Conservation (phyloP, 1,140 invertebrate species). For the Melanaphis sacchari region DNA sequence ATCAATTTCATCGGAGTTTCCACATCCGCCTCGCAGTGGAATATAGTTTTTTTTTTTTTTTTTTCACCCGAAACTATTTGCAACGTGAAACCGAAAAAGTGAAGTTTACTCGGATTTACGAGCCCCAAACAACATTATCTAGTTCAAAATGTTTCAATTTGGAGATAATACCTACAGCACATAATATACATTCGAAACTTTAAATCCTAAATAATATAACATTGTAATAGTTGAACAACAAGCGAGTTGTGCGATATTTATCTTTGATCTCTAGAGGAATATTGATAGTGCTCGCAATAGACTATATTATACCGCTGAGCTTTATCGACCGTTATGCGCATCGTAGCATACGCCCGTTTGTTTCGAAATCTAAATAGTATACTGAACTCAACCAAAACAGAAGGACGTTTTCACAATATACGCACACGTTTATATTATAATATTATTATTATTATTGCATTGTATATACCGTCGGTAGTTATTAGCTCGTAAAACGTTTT, state of each 20-base stretch:
- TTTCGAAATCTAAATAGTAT: not conserved
- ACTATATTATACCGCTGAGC: not conserved
- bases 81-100: not conserved
- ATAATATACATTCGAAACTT: not conserved
- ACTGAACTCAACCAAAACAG: not conserved
- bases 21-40: not conserved
- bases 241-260: constrained; percentile 1
- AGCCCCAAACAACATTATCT: not conserved
- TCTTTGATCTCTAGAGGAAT: not conserved
- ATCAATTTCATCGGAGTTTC: not conserved
- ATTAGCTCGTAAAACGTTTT: constrained; percentile 5
- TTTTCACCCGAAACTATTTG: constrained; percentile 1
- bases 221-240: not conserved
- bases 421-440: not conserved
- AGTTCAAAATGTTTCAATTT: not conserved
- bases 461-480: not conserved
- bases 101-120: constrained; percentile 1
- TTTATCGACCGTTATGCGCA: not conserved
- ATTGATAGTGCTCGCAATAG: not conserved
- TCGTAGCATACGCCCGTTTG: not conserved
- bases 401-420: not conserved
- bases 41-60: not conserved
- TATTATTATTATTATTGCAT: not conserved
- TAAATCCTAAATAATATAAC: constrained; percentile 16
- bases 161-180: not conserved